Evolutionary conservation across 2,797 vertebrate species (phyloP).

Genomic region (Epinephelus coioides): DNA sequence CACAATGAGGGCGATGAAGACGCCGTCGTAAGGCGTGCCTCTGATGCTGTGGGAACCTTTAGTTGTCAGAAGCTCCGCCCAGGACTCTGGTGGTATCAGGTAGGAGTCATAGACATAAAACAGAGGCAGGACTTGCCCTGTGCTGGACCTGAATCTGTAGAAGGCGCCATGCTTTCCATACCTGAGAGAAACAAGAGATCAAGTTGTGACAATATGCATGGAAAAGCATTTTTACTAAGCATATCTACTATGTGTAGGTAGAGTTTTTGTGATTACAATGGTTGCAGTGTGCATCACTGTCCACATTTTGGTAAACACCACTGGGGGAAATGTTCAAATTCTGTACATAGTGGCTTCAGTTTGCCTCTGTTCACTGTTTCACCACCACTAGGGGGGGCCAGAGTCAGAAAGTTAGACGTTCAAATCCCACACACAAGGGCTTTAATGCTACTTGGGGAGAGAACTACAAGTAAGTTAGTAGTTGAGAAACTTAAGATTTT

Average conservation of each 20-base stretch:
- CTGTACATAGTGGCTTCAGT: background rate
- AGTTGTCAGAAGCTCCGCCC: slow-evolving; percentile 89
- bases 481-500: too few species aligned
- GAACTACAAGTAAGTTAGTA: too few species aligned
- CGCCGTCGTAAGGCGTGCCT: slow-evolving; percentile 88
- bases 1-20: slow-evolving; percentile 90
- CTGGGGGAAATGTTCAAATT: too few species aligned
- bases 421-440: too few species aligned
- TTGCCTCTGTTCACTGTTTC: too few species aligned
- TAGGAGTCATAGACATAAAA: slow-evolving; percentile 95
- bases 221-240: background rate
- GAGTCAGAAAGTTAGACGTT: too few species aligned
- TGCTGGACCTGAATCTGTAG: slow-evolving; percentile 89
- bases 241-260: background rate
- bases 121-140: slow-evolving; percentile 88
- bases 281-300: too few species aligned
- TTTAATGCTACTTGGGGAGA: too few species aligned
- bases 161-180: slow-evolving; percentile 91
- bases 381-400: too few species aligned
- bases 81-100: slow-evolving; percentile 88
- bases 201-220: background rate
- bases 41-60: slow-evolving; percentile 88
- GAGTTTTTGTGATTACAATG: background rate
- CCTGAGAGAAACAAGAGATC: slow-evolving; percentile 67
- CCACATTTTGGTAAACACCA: background rate